These are phyloP conservation scores for Datnioides undecimradiatus DNA, from an alignment of 2,113 vertebrate genomes.

Conservation along the genomic window DNA sequence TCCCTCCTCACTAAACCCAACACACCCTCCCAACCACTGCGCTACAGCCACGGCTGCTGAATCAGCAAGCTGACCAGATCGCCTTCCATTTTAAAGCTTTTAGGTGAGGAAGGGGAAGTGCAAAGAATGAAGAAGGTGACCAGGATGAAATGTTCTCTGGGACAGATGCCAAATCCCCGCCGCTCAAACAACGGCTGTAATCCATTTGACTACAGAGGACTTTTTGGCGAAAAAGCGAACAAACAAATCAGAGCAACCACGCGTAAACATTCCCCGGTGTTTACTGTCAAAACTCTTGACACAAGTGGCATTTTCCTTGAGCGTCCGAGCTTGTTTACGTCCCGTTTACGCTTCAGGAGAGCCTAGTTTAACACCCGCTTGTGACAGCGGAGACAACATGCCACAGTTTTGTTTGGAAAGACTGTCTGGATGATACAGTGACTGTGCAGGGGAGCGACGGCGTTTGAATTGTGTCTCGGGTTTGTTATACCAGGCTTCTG, in stretches of 20 bases:
- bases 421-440: slow-evolving; percentile 38
- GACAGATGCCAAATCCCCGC: slow-evolving; percentile 29
- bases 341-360: slow-evolving; percentile 58
- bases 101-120: slow-evolving; percentile 6
- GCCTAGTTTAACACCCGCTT: slow-evolving; percentile 35
- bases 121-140: slow-evolving; percentile 47
- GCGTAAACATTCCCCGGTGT: slow-evolving; percentile 46
- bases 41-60: slow-evolving; percentile 4
- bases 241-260: slow-evolving; percentile 49
- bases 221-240: slow-evolving; percentile 34
- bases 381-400: slow-evolving; percentile 46
- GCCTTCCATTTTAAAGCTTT: slow-evolving; percentile 6
- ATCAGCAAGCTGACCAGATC: slow-evolving; percentile 40
- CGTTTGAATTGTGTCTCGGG: not conserved
- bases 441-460: slow-evolving; percentile 17
- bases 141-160: slow-evolving; percentile 23
- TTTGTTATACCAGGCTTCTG: slow-evolving; percentile 22
- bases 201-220: slow-evolving; percentile 19
- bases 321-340: slow-evolving; percentile 36
- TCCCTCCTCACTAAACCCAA: not conserved
- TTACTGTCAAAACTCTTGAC: slow-evolving; percentile 62
- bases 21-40: slow-evolving; percentile 2
- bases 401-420: slow-evolving; percentile 43
- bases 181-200: slow-evolving; percentile 31
- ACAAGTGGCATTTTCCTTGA: slow-evolving; percentile 57